Evolutionary conservation across 2,797 vertebrate species (phyloP).

Genomic region (Australoheros facetus): DNA sequence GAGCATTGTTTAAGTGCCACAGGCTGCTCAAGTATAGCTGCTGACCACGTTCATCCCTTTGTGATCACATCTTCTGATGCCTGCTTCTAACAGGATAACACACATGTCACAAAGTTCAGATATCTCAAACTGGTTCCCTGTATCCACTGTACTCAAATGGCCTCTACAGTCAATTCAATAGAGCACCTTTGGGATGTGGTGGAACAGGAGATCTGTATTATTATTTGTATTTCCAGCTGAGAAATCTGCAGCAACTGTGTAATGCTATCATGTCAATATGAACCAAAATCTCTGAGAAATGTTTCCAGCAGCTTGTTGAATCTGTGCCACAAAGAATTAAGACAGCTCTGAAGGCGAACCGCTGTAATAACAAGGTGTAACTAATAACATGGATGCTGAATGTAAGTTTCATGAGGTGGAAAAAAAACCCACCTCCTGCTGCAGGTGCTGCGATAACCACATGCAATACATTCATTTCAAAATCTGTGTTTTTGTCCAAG

Average conservation of each 20-base stretch:
- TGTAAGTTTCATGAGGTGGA: slow-evolving; percentile 3
- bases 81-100: neutral
- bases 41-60: too few relatives aligned
- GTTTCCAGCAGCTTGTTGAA: neutral
- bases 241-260: neutral
- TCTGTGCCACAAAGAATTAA: too few relatives aligned
- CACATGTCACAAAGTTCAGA: neutral
- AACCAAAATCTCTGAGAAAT: neutral
- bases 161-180: too few relatives aligned
- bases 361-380: neutral
- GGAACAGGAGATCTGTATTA: neutral
- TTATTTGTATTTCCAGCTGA: neutral
- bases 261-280: neutral
- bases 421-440: slow-evolving; percentile 11
- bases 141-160: neutral
- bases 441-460: neutral
- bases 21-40: too few relatives aligned
- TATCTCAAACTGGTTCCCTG: neutral
- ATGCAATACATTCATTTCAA: slow-evolving; percentile 24
- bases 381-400: neutral
- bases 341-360: neutral
- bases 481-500: neutral
- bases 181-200: too few relatives aligned
- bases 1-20: too few relatives aligned
- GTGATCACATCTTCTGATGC: neutral